Evolutionary conservation across 2,113 vertebrate genomes (phyloP).

Genomic region (Blennius ocellaris): DNA sequence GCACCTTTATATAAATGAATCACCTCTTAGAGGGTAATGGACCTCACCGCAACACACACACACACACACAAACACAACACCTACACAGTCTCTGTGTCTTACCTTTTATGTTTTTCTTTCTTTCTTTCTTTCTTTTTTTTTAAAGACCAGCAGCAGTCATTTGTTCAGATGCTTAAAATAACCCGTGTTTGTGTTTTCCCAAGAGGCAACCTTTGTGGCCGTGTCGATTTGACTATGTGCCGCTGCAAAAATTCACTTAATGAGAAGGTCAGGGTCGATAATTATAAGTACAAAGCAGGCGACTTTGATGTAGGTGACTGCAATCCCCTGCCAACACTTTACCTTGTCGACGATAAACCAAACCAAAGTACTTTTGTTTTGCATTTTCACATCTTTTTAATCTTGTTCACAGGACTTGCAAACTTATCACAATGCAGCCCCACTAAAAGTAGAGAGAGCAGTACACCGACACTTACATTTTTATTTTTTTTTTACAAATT

Average conservation of each 20-base stretch:
- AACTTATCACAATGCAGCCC: too few relatives aligned
- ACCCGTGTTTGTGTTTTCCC: background rate
- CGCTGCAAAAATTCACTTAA: background rate
- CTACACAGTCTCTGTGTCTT: background rate
- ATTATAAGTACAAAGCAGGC: background rate
- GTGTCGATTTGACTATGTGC: background rate
- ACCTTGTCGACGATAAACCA: too few relatives aligned
- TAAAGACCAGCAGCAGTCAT: background rate
- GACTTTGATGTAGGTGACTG: background rate
- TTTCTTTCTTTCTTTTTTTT: background rate
- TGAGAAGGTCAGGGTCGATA: background rate
- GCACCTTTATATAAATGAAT: conserved; percentile 45
- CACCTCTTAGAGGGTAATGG: conserved; percentile 47
- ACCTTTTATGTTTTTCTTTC: background rate
- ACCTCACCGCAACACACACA: conserved; percentile 17
- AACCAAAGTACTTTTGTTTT: too few relatives aligned
- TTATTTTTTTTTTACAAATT: too few relatives aligned
- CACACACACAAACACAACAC: conserved; percentile 2
- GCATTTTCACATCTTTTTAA: background rate
- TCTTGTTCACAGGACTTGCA: too few relatives aligned
- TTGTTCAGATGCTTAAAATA: background rate
- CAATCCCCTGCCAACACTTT: background rate
- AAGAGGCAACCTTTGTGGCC: background rate
- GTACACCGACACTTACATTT: too few relatives aligned
- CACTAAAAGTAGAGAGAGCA: too few relatives aligned